phyloP scores from a whole-genome alignment of 2,888 invertebrate species.

The Elgonia sp. region DNA sequence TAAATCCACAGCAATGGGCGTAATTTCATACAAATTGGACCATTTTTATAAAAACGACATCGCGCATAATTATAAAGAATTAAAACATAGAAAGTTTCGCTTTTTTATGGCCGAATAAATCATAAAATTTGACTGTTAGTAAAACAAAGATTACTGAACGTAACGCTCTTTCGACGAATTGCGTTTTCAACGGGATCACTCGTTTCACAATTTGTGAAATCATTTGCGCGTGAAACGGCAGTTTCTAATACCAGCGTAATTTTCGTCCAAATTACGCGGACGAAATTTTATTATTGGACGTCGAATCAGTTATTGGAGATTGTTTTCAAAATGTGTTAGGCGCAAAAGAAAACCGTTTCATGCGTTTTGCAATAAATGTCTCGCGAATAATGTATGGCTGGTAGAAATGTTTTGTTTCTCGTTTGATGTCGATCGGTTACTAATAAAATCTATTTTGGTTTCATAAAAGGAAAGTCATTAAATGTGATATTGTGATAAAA shows the following conservation, averaged over 20 bases:
- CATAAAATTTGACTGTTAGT: slow-evolving; percentile 46
- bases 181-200: slow-evolving; percentile 5
- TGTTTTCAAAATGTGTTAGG: slow-evolving; percentile 15
- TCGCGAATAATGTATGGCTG: neutral
- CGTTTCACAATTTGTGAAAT: slow-evolving; percentile 39
- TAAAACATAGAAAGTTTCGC: slow-evolving; percentile 11
- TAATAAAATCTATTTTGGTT: slow-evolving; percentile 9
- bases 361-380: slow-evolving; percentile 28
- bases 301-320: slow-evolving; percentile 21
- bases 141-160: slow-evolving; percentile 33
- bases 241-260: slow-evolving; percentile 24
- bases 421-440: slow-evolving; percentile 8
- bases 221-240: slow-evolving; percentile 14
- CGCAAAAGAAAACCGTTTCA: slow-evolving; percentile 16
- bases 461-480: neutral
- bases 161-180: slow-evolving; percentile 46
- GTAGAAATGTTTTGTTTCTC: neutral
- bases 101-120: slow-evolving; percentile 44
- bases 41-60: slow-evolving; percentile 3
- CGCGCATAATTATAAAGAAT: slow-evolving; percentile 31
- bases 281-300: slow-evolving; percentile 21
- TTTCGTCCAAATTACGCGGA: slow-evolving; percentile 17
- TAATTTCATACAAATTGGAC: slow-evolving; percentile 14
- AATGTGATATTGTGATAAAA: neutral
- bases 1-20: neutral